Percentiles rank a stretch among this genome's conserved stretches.
phyloP scores from a whole-genome alignment of 2,797 vertebrate genomes.

The Gouania willdenowi region DNA sequence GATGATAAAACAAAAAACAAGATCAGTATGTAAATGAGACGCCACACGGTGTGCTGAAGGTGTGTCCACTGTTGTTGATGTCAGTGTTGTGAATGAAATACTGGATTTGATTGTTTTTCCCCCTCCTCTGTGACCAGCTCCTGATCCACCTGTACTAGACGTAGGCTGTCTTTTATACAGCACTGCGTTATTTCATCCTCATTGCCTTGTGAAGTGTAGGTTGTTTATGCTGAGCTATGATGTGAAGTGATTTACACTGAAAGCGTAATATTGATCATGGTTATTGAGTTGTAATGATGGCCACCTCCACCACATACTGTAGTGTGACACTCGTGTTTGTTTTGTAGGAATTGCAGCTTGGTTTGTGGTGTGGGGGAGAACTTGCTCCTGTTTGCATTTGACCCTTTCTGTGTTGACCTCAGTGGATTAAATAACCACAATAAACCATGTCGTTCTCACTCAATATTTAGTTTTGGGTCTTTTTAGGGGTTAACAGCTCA shows the following conservation, averaged over 20 bases:
- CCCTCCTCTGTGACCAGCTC: too few relatives aligned
- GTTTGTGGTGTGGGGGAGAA: slow-evolving; percentile 15
- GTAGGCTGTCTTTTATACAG: slow-evolving; percentile 11
- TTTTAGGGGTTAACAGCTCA: too few relatives aligned
- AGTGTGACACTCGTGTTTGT: slow-evolving; percentile 65
- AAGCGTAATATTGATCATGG: slow-evolving; percentile 46
- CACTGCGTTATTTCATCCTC: slow-evolving; percentile 38
- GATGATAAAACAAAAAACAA: slow-evolving; percentile 36
- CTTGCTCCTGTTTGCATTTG: slow-evolving; percentile 58
- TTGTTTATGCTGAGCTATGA: slow-evolving; percentile 56
- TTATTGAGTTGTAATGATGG: slow-evolving; percentile 58
- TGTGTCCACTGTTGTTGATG: slow-evolving; percentile 60
- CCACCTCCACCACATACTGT: slow-evolving; percentile 48
- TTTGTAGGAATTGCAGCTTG: slow-evolving; percentile 56
- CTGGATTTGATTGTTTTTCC: slow-evolving; percentile 37
- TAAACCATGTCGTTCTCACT: too few relatives aligned
- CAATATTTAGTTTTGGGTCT: too few relatives aligned
- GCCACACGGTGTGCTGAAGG: slow-evolving; percentile 51
- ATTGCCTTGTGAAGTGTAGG: slow-evolving; percentile 59
- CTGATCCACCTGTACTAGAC: slow-evolving; percentile 17
- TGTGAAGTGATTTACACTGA: slow-evolving; percentile 61
- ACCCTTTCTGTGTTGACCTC: slow-evolving; percentile 69
- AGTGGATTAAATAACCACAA: slow-evolving; percentile 77
- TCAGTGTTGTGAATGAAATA: slow-evolving; percentile 67
- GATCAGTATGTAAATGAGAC: slow-evolving; percentile 43